Conservation (phyloP, 2,888 invertebrate genomes). For the Ectemnius continuus region DNA sequence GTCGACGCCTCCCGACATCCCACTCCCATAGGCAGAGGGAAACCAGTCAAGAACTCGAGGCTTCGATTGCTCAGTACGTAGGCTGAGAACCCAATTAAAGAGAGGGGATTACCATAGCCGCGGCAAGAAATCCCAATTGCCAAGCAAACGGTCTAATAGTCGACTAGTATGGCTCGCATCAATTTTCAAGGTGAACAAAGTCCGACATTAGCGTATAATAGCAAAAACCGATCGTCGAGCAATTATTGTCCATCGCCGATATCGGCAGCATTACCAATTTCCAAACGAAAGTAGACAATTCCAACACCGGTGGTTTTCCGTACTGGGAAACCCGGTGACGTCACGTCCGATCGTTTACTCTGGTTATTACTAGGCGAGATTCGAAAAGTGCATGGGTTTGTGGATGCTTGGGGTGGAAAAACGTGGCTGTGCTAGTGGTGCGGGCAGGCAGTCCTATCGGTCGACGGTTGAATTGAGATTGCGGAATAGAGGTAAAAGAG, state of each 20-base stretch:
- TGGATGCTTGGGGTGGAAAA: conserved; percentile 46
- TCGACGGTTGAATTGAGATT: not conserved
- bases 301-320: conserved; percentile 13
- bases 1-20: too few species aligned
- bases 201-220: conserved; percentile 62
- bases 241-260: too few species aligned
- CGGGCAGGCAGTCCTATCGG: not conserved
- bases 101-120: conserved; percentile 1
- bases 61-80: not conserved
- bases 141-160: conserved; percentile 15
- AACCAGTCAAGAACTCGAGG: too few species aligned
- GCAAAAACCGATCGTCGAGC: not conserved
- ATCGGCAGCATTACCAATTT: too few species aligned
- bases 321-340: conserved; percentile 50
- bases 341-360: conserved; percentile 61
- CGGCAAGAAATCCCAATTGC: conserved; percentile 32
- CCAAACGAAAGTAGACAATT: conserved; percentile 45
- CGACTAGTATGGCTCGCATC: conserved; percentile 49
- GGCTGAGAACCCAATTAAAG: conserved; percentile 11
- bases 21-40: too few species aligned
- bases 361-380: conserved; percentile 65
- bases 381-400: conserved; percentile 58
- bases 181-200: conserved; percentile 63
- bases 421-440: not conserved
- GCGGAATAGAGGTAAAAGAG: conserved; percentile 1